phyloP scores from a whole-genome alignment of 2,797 vertebrate species.

The Apodemus agrarius region DNA sequence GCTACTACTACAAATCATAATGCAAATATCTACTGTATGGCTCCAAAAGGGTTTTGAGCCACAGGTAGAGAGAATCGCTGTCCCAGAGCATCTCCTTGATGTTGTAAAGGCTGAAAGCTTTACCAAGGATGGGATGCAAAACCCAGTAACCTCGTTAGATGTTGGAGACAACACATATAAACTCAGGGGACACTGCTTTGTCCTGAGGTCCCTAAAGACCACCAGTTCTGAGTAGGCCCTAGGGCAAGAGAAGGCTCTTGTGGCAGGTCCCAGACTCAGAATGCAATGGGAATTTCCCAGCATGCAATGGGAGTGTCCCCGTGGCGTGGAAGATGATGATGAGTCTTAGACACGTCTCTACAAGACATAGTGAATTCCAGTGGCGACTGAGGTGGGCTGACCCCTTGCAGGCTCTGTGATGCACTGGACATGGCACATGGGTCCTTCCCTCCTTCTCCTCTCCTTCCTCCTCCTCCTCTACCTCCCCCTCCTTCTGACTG shows the following conservation, averaged over 20 bases:
- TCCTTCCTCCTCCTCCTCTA: accelerated
- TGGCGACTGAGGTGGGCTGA: not conserved
- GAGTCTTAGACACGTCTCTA: not conserved
- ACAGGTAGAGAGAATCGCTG: not conserved
- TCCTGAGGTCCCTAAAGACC: not conserved
- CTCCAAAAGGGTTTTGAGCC: not conserved
- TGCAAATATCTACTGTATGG: not conserved
- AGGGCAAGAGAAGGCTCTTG: not conserved
- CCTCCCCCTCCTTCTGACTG: not conserved
- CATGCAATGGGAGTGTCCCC: too few species aligned
- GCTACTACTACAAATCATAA: not conserved
- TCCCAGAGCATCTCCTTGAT: not conserved
- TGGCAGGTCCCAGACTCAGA: not conserved
- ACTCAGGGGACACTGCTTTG: not conserved
- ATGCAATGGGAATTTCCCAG: accelerated
- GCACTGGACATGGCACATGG: not conserved
- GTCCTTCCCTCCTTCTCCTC: accelerated
- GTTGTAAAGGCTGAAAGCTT: not conserved
- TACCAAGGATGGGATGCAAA: not conserved
- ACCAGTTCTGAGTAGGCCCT: not conserved
- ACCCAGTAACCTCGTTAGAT: not conserved
- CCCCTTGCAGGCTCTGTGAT: not conserved
- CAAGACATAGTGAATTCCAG: not conserved
- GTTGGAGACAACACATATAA: accelerated
- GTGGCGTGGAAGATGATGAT: too few species aligned